A percentile compares a stretch with the other conserved stretches of the same genome.
phyloP scores from a whole-genome alignment of 1,140 invertebrate genomes.

The Lasaia peninsularis region DNA sequence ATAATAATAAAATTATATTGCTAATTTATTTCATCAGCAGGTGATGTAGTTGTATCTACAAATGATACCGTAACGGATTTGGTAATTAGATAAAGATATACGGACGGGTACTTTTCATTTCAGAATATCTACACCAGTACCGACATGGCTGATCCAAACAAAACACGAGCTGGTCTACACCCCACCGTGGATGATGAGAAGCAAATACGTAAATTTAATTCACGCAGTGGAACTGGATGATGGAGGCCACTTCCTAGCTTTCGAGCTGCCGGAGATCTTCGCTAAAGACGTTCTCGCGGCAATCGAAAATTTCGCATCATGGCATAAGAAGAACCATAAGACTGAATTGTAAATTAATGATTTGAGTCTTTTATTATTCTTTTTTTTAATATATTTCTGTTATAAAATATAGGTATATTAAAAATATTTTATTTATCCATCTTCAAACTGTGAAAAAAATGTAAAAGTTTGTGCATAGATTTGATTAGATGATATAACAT shows the following conservation, averaged over 20 bases:
- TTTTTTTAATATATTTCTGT: background rate
- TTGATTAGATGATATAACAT: too few relatives aligned
- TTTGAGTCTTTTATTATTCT: background rate
- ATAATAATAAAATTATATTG: too few relatives aligned
- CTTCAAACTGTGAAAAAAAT: too few relatives aligned
- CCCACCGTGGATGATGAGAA: slow-evolving; percentile 68
- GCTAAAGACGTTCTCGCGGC: slow-evolving; percentile 77
- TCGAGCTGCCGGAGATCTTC: slow-evolving; percentile 83
- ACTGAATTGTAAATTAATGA: slow-evolving; percentile 36
- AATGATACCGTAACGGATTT: too few relatives aligned
- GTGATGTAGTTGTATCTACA: too few relatives aligned
- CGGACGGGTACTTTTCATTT: slow-evolving; percentile 6
- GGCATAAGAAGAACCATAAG: slow-evolving; percentile 39
- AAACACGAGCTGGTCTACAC: slow-evolving; percentile 76
- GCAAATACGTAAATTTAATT: slow-evolving; percentile 77
- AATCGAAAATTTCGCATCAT: slow-evolving; percentile 35
- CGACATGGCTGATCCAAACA: slow-evolving; percentile 77
- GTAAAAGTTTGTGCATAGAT: too few relatives aligned
- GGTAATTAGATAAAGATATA: too few relatives aligned
- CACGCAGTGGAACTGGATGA: slow-evolving; percentile 72
- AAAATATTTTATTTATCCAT: too few relatives aligned
- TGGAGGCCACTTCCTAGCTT: slow-evolving; percentile 88
- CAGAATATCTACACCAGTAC: slow-evolving; percentile 77
- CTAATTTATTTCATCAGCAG: too few relatives aligned
- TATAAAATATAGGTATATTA: too few relatives aligned